Conservation (phyloP, 2,888 invertebrate genomes). For the Seira musarum region DNA sequence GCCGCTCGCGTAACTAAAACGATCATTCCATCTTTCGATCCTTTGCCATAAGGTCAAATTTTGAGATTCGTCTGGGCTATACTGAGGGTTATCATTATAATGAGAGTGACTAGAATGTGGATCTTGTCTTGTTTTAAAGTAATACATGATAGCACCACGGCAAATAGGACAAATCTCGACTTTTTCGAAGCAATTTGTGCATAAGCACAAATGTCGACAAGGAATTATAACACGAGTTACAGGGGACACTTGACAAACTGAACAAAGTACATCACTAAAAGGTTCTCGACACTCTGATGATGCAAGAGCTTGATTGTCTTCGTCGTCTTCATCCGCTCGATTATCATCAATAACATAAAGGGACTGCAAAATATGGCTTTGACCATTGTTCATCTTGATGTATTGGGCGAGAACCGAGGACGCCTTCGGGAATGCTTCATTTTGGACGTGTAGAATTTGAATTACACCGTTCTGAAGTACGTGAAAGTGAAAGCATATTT, state of each 20-base stretch:
- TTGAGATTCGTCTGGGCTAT: background rate
- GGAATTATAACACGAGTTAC: slow-evolving; percentile 86
- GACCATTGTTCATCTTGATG: slow-evolving; percentile 87
- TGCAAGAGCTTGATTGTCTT: too few relatives aligned
- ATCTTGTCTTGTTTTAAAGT: slow-evolving; percentile 59
- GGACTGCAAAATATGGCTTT: slow-evolving; percentile 80
- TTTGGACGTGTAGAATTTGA: slow-evolving; percentile 87
- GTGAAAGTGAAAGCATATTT: background rate
- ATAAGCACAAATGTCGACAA: slow-evolving; percentile 89
- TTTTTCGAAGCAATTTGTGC: slow-evolving; percentile 85
- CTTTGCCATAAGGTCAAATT: slow-evolving; percentile 34
- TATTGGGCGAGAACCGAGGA: slow-evolving; percentile 89
- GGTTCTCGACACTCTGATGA: slow-evolving; percentile 17
- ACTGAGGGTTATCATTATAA: background rate
- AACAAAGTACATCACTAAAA: slow-evolving; percentile 75
- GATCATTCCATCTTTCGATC: slow-evolving; percentile 40
- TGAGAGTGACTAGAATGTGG: background rate
- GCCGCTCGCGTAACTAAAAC: slow-evolving; percentile 41
- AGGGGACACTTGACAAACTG: slow-evolving; percentile 86
- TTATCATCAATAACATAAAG: slow-evolving; percentile 63
- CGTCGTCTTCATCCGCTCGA: slow-evolving; percentile 32
- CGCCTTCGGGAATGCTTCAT: slow-evolving; percentile 84
- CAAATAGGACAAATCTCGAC: slow-evolving; percentile 75
- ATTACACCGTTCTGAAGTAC: slow-evolving; percentile 82
- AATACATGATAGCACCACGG: slow-evolving; percentile 56